These are phyloP conservation scores for Oreortyx pictus DNA, from an alignment of 2,797 vertebrate genomes.

Conservation along the genomic window DNA sequence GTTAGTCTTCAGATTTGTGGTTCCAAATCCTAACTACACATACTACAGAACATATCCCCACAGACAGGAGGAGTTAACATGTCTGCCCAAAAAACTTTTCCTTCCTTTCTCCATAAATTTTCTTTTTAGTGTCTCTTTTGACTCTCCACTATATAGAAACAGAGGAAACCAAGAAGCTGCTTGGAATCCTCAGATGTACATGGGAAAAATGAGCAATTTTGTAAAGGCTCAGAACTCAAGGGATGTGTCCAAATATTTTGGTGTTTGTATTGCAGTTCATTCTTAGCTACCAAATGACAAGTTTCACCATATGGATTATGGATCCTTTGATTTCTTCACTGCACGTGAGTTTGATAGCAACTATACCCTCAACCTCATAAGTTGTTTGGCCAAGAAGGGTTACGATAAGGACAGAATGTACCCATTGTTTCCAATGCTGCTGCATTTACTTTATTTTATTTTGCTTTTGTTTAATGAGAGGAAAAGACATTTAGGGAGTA, in stretches of 20 bases:
- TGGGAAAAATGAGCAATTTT: background rate
- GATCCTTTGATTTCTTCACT: background rate
- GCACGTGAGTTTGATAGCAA: background rate
- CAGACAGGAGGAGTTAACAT: background rate
- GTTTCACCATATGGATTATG: background rate
- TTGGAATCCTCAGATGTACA: background rate
- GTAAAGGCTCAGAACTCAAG: background rate
- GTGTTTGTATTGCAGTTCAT: background rate
- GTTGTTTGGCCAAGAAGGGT: background rate
- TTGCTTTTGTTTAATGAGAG: background rate
- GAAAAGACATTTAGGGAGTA: background rate
- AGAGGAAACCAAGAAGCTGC: background rate
- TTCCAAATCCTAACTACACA: background rate
- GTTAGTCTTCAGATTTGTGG: background rate
- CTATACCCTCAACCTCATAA: background rate
- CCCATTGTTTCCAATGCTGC: background rate
- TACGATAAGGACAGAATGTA: background rate
- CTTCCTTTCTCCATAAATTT: background rate
- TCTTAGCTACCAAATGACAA: background rate
- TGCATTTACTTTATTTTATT: background rate
- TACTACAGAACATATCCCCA: background rate
- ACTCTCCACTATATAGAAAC: background rate
- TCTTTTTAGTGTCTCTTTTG: fast-evolving
- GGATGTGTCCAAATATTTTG: fast-evolving
- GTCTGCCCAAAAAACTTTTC: background rate